Base-by-base conservation (phyloP, 2,797 vertebrate genomes). In the Oryzias dopingdopingensis region DNA sequence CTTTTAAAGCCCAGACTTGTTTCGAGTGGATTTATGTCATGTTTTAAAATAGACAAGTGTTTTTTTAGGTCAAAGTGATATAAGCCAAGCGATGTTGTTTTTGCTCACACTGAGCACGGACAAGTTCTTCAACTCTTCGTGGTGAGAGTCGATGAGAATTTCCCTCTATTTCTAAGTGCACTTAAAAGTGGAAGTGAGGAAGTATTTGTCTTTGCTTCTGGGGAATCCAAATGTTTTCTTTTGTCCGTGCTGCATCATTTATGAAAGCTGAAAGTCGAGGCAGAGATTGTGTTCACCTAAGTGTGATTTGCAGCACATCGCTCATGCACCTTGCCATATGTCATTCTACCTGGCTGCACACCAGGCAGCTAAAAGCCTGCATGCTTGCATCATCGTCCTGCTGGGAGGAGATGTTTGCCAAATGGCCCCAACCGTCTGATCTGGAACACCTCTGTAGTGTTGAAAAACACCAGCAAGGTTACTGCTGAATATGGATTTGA, bases 161-260 rank as follows among this genome's bases (percentile, higher is more conserved):
- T 67, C 44, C 7, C 15, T 42, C 42, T 18, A 8, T 65, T 57
- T 67, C 57, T 59, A 72, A 67, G 64, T 78, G 79, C 72, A 82
- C 78, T 80, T 79, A 72, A 76, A 86, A 87, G 80, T 76, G 62
- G 65, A 80, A 69, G 84, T 83, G 87, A 84, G 89, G 87, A 90
- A 76, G 74, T 76, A 89, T 90, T 87, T 89, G 79, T 88, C 76
- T 81, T 81, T 62, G 73, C 88, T 88, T 71, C 62, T 49, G 75
- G 85, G 81, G 80, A 86, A 86, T 67, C 77, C 80, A 82, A 88
- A 88, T 86, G 86, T 85, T 89, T 89, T 82, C 65, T 63, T 83
- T 70, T 62, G 60, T 79, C 58, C 14, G 14, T 15, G 15, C 62
- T 92, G 78, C 77, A 90, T 90, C 88, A 90, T 92, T 90, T 70